Evolutionary conservation across 1,140 invertebrate species (phyloP), one percentile per base, ranked within the genome.

Genomic region (Halictus rubicundus): DNA sequence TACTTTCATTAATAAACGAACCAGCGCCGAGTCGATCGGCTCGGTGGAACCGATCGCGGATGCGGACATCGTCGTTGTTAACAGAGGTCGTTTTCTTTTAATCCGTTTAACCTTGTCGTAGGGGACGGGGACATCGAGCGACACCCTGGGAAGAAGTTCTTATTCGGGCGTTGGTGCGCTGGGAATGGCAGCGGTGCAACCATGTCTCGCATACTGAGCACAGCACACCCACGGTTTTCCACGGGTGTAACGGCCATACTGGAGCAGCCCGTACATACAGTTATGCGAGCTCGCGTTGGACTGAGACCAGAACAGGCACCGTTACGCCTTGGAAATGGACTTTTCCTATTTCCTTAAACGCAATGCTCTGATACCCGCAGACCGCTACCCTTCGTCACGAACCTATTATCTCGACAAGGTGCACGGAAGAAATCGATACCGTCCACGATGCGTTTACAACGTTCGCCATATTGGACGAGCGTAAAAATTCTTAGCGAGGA

Each of bases 271-370:
- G 39, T 68, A 68, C 19, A 16, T 54, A 78, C 73, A n/a, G 64
- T 75, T 78, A 70, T 42, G 23, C 8, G 16, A 23, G 68, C 19
- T 66, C 32, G 32, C 60, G 27, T 21, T 21, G 14, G 77, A 21
- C 37, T 59, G 9, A 10, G 16, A 12, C 2, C 2, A 19, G 32
- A 21, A 16, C n/a, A 19, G 42, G 8, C 71, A 63, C 69, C 76
- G 68, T 72, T 78, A 78, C 46, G 27, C 49, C 12, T 57, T 39
- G 63, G 52, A 79, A 79, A 74, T 68, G 42, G 54, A 74, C 78
- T 73, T 73, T 73, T 54, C 76, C 69, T n/a, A 52, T 65, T 64
- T 57, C 64, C 74, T 73, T 69, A 25, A 74, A 60, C 37, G 68
- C 12, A 16, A n/a, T 60, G 46, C 3, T 8, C 7, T 39, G 52